Evolutionary conservation across 2,797 vertebrate species (phyloP).

Genomic region (Fratercula arctica): DNA sequence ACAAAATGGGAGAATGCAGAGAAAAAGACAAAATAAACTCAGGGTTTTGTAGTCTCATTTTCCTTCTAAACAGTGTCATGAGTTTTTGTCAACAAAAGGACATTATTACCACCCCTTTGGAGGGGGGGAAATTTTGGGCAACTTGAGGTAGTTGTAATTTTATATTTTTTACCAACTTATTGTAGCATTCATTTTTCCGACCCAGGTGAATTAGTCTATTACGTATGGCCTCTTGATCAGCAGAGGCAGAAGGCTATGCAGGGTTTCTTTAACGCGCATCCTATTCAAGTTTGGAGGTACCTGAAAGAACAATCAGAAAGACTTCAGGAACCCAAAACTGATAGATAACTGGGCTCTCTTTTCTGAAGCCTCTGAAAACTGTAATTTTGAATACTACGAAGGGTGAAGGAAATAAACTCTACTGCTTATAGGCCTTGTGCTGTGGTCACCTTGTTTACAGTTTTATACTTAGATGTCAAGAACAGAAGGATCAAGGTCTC

Average conservation of each 20-base stretch:
- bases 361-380: not conserved
- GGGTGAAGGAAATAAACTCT: not conserved
- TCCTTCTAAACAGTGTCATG: not conserved
- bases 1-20: not conserved
- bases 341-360: not conserved
- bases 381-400: not conserved
- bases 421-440: not conserved
- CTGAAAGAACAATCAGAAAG: not conserved
- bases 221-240: not conserved
- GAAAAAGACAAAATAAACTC: not conserved
- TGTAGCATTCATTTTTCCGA: not conserved
- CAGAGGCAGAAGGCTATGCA: not conserved
- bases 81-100: not conserved
- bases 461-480: not conserved
- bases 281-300: not conserved
- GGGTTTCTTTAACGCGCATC: not conserved
- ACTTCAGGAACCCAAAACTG: not conserved
- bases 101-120: not conserved
- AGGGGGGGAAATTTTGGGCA: not conserved
- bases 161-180: not conserved
- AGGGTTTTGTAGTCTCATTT: not conserved
- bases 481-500: not conserved
- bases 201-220: fast-evolving
- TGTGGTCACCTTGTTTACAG: not conserved
- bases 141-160: not conserved